phyloP scores from a whole-genome alignment of 2,113 vertebrate species.

The Aphyosemion australe region DNA sequence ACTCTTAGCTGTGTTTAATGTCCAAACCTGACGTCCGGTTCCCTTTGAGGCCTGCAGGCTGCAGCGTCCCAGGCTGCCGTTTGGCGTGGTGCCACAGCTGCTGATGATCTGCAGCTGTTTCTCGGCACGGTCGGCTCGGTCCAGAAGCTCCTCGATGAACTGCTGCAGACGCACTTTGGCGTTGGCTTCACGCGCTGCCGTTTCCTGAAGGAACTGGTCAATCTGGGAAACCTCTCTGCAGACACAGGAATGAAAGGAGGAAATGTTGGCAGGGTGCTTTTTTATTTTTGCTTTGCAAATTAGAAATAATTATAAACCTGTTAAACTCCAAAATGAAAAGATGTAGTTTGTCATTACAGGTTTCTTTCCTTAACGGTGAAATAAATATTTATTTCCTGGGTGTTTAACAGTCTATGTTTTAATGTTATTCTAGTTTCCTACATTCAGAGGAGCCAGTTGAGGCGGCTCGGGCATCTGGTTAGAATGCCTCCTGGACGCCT shows the following conservation, averaged over 20 bases:
- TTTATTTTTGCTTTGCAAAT: slow-evolving; percentile 10
- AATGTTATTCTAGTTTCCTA: too few species aligned
- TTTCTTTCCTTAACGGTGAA: too few species aligned
- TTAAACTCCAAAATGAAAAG: background rate
- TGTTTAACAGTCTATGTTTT: too few species aligned
- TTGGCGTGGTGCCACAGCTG: slow-evolving; percentile 93
- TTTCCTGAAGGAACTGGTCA: slow-evolving; percentile 98
- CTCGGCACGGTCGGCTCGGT: slow-evolving; percentile 92
- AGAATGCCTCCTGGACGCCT: too few species aligned
- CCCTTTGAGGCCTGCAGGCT: slow-evolving; percentile 85
- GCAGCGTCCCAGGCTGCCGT: slow-evolving; percentile 90
- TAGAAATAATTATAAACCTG: background rate
- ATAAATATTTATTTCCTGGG: too few species aligned
- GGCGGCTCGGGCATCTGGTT: too few species aligned
- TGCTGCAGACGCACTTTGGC: slow-evolving; percentile 96
- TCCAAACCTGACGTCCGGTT: slow-evolving; percentile 76
- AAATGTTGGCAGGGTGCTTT: too few species aligned
- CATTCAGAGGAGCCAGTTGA: too few species aligned
- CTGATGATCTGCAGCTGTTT: slow-evolving; percentile 98
- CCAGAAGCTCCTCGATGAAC: slow-evolving; percentile 98
- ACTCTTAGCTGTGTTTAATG: background rate
- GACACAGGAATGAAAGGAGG: background rate
- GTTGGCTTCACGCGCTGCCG: slow-evolving; percentile 91
- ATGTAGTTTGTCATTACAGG: background rate
- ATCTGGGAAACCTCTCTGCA: slow-evolving; percentile 95